phyloP scores from a whole-genome alignment of 2,797 vertebrate species.

The Lophotriccus pileatus region DNA sequence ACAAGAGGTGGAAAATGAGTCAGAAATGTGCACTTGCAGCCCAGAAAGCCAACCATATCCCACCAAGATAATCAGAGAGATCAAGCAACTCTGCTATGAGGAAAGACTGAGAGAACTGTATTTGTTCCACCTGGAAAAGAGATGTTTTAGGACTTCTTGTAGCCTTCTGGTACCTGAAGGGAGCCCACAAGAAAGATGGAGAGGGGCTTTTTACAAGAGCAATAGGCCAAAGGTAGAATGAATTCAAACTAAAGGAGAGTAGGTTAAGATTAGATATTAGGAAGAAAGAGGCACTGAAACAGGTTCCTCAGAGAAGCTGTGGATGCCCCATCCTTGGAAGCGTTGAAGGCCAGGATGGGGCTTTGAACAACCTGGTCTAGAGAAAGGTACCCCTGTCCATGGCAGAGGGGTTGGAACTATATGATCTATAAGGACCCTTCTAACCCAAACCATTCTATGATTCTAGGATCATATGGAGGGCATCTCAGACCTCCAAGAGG shows the following conservation, averaged over 20 bases:
- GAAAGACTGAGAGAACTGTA: neutral
- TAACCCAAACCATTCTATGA: neutral
- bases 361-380: neutral
- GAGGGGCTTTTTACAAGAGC: neutral
- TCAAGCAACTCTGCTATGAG: neutral
- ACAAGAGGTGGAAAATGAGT: neutral
- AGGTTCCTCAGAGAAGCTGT: neutral
- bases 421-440: neutral
- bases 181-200: too few species aligned
- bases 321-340: neutral
- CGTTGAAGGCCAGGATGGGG: neutral
- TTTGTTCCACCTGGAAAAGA: neutral
- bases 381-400: neutral
- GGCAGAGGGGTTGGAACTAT: neutral
- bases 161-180: neutral
- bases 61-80: neutral
- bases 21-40: fast-evolving
- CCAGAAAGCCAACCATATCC: fast-evolving
- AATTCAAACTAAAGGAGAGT: neutral
- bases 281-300: neutral
- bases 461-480: too few species aligned
- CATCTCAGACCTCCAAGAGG: neutral
- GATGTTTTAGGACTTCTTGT: too few species aligned
- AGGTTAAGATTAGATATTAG: neutral
- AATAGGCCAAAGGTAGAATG: neutral